Base-by-base conservation (phyloP, 2,113 vertebrate genomes). In the Myiopsitta monachus region DNA sequence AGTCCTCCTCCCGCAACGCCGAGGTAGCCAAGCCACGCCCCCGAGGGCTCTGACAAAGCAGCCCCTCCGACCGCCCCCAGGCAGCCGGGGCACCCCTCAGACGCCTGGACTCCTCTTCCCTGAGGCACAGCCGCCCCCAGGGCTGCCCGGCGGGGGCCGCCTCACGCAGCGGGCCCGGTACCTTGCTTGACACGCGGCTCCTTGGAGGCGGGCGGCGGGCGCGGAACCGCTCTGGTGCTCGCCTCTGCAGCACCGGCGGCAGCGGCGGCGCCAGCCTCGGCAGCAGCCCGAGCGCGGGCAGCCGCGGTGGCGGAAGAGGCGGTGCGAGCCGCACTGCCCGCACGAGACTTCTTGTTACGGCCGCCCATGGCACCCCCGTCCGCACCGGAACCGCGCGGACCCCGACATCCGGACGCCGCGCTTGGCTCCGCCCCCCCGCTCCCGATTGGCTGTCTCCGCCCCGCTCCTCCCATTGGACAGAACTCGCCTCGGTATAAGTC, bases 321-420 rank as follows among this genome's bases (percentile, higher is more conserved):
- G 8, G 55, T 73, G 2, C 91, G 86, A 10, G 95, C 38, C 4
- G 95, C 96, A 5, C 95, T 94, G 3, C 98, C 97, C 7, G 90
- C 87, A 27, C 97, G 95, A 64, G 97, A 97, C 94, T 98, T 99
- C 97, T 99, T 99, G 95, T 99, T 99, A 81, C 99, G 99, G 38
- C 99, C 99, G 4, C 99, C 99, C 99, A 99, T 99, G 24, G 0
- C 83, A 30, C 21, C 21, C 28, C 18, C 2, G 2, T 5, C 7
- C 14, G 6, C 10, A 3, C 8, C 4, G 10, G 7, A 24, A 28
- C 17, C 21, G 16, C 6, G 49, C 52, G 8, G 5, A 3, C 15
- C 21, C 21, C 30, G 18, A 12, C 11, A 73, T 88, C 94, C 94
- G 87, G 95, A 78, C 43, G 63, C 54, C 2, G 5, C 9, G 1